Percentiles rank a stretch among this genome's conserved stretches.
Evolutionary conservation across 2,113 vertebrate genomes (phyloP).

Genomic region (Mormoops blainvillei): DNA sequence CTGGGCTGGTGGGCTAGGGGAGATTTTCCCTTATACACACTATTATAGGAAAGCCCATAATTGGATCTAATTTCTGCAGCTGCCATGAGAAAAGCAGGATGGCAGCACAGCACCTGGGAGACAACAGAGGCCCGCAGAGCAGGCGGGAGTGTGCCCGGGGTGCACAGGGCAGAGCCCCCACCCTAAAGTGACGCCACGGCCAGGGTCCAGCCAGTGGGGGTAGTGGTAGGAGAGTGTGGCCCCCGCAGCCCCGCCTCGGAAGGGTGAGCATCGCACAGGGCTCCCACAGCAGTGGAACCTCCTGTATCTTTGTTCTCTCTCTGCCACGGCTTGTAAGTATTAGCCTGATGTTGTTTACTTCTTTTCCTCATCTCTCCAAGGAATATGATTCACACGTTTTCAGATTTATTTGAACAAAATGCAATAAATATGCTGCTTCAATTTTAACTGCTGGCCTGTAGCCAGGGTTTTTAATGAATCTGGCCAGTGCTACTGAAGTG

Average conservation of each 20-base stretch:
- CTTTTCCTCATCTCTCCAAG: constrained; percentile 85
- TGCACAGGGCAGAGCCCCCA: neutral
- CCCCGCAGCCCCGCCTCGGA: neutral
- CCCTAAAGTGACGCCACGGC: neutral
- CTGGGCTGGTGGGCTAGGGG: neutral
- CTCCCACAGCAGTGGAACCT: constrained; percentile 25
- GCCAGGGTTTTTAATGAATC: constrained; percentile 99
- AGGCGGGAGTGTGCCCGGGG: constrained; percentile 31
- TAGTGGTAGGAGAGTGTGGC: neutral
- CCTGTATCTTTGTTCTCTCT: constrained; percentile 70
- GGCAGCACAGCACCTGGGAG: constrained; percentile 73
- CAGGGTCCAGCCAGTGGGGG: neutral
- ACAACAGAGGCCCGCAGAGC: constrained; percentile 43
- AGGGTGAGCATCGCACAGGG: neutral
- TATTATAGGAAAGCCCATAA: constrained; percentile 79
- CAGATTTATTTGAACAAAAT: constrained; percentile 99
- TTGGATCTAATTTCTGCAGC: constrained; percentile 80
- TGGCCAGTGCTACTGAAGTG: constrained; percentile 94
- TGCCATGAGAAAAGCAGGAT: constrained; percentile 74
- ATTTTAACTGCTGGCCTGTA: constrained; percentile 97
- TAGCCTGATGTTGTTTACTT: constrained; percentile 79
- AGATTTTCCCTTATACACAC: constrained; percentile 43
- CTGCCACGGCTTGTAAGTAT: constrained; percentile 44
- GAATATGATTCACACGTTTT: constrained; percentile 98
- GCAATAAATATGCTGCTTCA: constrained; percentile 96